These are phyloP conservation scores for Silvanus unidentatus DNA, from an alignment of 2,888 invertebrate genomes.

Conservation along the genomic window DNA sequence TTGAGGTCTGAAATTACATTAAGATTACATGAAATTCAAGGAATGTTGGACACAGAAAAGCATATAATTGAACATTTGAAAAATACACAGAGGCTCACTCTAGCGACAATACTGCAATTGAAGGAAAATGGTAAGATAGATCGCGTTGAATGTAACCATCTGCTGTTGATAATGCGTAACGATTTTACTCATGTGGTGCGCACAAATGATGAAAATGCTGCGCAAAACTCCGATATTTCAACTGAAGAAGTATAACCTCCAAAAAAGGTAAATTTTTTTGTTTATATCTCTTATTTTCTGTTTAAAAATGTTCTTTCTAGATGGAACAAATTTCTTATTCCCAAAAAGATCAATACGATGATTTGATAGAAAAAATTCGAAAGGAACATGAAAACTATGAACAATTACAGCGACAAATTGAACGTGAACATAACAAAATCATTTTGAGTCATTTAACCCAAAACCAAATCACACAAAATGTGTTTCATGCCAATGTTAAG, in stretches of 20 bases:
- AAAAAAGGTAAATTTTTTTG: too few species aligned
- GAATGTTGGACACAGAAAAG: slow-evolving; percentile 31
- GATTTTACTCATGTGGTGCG: too few species aligned
- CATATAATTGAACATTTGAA: slow-evolving; percentile 28
- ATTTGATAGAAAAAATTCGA: slow-evolving; percentile 34
- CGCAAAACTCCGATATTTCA: too few species aligned
- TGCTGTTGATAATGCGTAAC: slow-evolving; percentile 22
- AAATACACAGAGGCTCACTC: slow-evolving; percentile 26
- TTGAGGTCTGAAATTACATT: slow-evolving; percentile 34
- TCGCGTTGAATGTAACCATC: slow-evolving; percentile 17
- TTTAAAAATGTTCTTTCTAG: too few species aligned
- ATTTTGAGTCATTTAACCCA: slow-evolving; percentile 26
- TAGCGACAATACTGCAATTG: slow-evolving; percentile 27
- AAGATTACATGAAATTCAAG: slow-evolving; percentile 33
- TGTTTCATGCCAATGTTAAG: slow-evolving; percentile 34
- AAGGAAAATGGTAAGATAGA: slow-evolving; percentile 26
- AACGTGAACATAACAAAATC: slow-evolving; percentile 29
- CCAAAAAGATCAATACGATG: slow-evolving; percentile 25
- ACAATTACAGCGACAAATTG: slow-evolving; percentile 25
- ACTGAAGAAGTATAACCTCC: too few species aligned
- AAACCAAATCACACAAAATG: slow-evolving; percentile 21
- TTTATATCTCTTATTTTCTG: too few species aligned
- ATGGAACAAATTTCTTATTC: too few species aligned
- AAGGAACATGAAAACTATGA: slow-evolving; percentile 30
- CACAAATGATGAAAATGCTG: too few species aligned